Base-by-base conservation (phyloP, 2,797 vertebrate species). In the Zonotrichia albicollis region DNA sequence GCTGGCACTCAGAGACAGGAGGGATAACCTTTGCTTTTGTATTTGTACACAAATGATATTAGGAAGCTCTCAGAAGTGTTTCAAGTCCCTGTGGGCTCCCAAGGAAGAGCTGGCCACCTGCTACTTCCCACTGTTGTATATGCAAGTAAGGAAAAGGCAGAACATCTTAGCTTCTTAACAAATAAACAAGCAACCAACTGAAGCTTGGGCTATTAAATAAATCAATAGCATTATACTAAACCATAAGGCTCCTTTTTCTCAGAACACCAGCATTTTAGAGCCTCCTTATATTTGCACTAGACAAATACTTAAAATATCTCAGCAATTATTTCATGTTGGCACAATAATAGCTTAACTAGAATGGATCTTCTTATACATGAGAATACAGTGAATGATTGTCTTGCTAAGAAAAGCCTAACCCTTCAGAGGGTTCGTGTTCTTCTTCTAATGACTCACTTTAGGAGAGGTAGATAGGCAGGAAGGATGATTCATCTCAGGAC, bases 381-480 rank as follows among this genome's bases (percentile, higher is more conserved):
- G 84, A 95, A 89, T 58, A 68, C 57, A 84, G 90, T 10, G 6
- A 93, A 84, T 89, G 42, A 94, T 90, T 93, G 87, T 85, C 91
- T 95, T 95, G 45, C 96, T 96, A 96, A 96, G 91, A 94, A 97
- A 97, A 96, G 92, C 82, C 58, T 77, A 96, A 80, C 77, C 84
- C 94, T 88, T 90, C 83, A 92, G 60, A 96, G 74, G 71, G 43
- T 70, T 96, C 30, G 10, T 87, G 87, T 96, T 97, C 82, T 93
- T 95, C 87, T 96, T 71, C 84, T 93, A 96, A 93, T 97, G 97
- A 97, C 94, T 97, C 96, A 97, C 86, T 97, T 94, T 32, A 87
- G 75, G 90, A 95, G 94, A 95, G 94, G 92, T 91, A 96, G 86
- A 97, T 91, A 95, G 61, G 88, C 93, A 96, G 96, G 95, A 95